A percentile compares a stretch with the other conserved stretches of the same genome.
These are phyloP conservation scores for Athene noctua DNA, from an alignment of 2,113 vertebrate species.

Conservation along the genomic window DNA sequence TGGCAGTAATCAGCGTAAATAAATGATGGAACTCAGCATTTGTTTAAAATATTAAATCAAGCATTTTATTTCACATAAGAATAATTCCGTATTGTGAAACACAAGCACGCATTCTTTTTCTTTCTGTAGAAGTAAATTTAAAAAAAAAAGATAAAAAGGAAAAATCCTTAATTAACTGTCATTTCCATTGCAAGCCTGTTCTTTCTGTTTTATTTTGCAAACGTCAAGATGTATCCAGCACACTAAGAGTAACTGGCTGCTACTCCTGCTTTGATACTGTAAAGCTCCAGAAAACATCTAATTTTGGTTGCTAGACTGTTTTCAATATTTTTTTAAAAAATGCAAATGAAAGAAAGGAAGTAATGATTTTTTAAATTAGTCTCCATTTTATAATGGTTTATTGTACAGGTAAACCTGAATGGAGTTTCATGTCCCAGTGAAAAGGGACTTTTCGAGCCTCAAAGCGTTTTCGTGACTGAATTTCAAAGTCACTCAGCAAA, in stretches of 20 bases:
- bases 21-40: not conserved
- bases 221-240: not conserved
- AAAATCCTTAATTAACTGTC: not conserved
- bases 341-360: not conserved
- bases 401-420: not conserved
- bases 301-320: not conserved
- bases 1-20: not conserved
- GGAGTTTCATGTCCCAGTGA: not conserved
- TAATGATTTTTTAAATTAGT: not conserved
- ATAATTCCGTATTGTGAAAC: not conserved
- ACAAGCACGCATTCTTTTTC: not conserved
- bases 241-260: not conserved
- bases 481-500: not conserved
- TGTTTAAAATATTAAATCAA: not conserved
- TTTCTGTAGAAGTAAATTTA: not conserved
- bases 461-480: slow-evolving; percentile 3
- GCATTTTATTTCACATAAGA: not conserved
- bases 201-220: not conserved
- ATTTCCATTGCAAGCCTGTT: not conserved
- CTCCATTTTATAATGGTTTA: not conserved
- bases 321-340: not conserved
- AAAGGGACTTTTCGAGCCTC: not conserved
- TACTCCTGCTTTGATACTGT: not conserved
- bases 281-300: not conserved
- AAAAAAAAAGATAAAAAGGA: not conserved